These are phyloP conservation scores for Drosophila sordidula DNA, from an alignment of 2,888 invertebrate genomes.

Conservation along the genomic window DNA sequence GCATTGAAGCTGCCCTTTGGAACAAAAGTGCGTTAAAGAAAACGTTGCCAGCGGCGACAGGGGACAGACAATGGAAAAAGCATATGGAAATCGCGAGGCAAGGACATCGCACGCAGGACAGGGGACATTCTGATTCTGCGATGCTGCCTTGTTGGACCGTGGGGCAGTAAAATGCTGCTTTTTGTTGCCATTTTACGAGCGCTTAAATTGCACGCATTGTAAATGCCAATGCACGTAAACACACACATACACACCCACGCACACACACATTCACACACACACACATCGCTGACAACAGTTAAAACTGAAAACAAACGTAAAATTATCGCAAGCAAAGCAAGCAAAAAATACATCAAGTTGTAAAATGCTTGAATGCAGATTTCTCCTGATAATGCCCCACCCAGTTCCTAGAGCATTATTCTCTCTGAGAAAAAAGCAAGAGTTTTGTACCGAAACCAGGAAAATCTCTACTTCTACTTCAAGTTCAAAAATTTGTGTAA, in stretches of 20 bases:
- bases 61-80: not conserved
- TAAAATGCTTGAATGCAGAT: conserved; percentile 39
- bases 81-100: not conserved
- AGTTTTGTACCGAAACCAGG: too few species aligned
- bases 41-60: conserved; percentile 30
- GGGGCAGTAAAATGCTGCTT: conserved; percentile 41
- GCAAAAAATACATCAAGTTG: conserved; percentile 22
- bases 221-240: conserved; percentile 41
- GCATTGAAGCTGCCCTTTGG: not conserved
- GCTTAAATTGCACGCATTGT: conserved; percentile 56
- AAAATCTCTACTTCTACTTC: too few species aligned
- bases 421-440: not conserved
- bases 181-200: conserved; percentile 54
- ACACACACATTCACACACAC: not conserved
- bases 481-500: too few species aligned
- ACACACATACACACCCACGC: conserved; percentile 9
- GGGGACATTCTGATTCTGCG: conserved; percentile 4
- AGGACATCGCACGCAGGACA: conserved; percentile 4
- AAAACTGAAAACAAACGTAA: conserved; percentile 13
- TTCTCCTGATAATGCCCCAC: conserved; percentile 2
- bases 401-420: not conserved
- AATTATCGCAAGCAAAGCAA: conserved; percentile 1
- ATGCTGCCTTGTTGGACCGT: conserved; percentile 3
- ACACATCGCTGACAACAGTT: conserved; percentile 23
- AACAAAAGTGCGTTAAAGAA: conserved; percentile 30